Percentiles rank a stretch among this genome's conserved stretches.
phyloP scores from a whole-genome alignment of 2,113 vertebrate species.

The Poecile atricapillus region DNA sequence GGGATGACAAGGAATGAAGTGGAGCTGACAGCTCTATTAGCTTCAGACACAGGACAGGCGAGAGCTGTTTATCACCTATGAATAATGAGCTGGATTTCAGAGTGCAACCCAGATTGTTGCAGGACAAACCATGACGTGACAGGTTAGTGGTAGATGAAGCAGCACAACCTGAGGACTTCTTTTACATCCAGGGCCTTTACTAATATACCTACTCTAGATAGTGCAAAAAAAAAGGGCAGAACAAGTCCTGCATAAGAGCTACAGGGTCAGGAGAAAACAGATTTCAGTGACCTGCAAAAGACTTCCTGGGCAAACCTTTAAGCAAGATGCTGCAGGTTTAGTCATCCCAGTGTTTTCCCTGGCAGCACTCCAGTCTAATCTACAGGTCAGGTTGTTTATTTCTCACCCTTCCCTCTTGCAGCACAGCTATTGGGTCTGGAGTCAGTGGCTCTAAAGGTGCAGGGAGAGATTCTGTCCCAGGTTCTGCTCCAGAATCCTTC shows the following conservation, averaged over 20 bases:
- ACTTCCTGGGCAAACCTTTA: background rate
- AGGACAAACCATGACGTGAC: background rate
- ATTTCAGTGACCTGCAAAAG: background rate
- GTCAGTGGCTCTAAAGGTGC: background rate
- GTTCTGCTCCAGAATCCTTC: background rate
- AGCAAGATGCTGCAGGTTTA: background rate
- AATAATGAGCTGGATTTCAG: constrained; percentile 57
- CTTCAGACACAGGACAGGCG: constrained; percentile 17
- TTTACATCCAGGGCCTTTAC: background rate
- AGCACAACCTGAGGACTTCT: background rate
- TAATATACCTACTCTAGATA: background rate
- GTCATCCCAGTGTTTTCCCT: background rate
- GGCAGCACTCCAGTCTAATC: background rate
- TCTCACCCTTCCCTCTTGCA: background rate
- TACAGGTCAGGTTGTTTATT: background rate
- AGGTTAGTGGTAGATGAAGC: constrained; percentile 1
- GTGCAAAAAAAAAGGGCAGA: background rate
- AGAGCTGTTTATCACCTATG: constrained; percentile 30
- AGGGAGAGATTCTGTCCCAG: background rate
- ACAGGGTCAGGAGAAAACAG: background rate
- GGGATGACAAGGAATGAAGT: constrained; percentile 45
- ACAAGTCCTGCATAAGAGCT: background rate
- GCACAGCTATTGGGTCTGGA: background rate
- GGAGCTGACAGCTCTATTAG: constrained; percentile 70
- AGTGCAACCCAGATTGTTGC: constrained; percentile 46